Base-by-base conservation (phyloP, 1,140 invertebrate genomes). In the Eumaeus atala region DNA sequence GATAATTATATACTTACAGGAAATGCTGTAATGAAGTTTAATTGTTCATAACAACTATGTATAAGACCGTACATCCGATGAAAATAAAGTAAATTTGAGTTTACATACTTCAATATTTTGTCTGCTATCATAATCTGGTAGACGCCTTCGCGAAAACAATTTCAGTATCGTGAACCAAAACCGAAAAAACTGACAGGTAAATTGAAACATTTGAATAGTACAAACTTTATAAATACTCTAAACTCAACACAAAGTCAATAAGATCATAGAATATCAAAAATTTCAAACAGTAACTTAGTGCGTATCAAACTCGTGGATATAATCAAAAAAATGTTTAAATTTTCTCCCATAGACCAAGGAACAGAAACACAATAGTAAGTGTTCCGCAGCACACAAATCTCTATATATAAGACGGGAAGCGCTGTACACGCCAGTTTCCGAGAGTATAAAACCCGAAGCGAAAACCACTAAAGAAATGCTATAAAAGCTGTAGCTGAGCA, bases 161-260 rank as follows among this genome's bases (percentile, higher is more conserved):
- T 58, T 76, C 73, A 12, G 40, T 49, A 28, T 72, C 71, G 17
- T 76, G 66, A 1, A 61, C 58, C 4, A 67, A 64, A 49, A 44
- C 56, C 47, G 8, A 67, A 9, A 38, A 62, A 64, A 9, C 58
- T 17, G 17, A 59, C 42, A 33, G 44, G 40, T 28, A 52, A 14
- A 33, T 11, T 36, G 16, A 54, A 35, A 34, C 33, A 18, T 8
- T 48, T 21, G 8, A 48, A 17, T 21, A 60, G 34, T 35, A 54
- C 62, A 47, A 44, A 16, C 33, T 12, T 16, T 21, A 44, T 1
- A 34, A n/a, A 60, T 59, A 4, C 12, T 18, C 3, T 37, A 14
- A 10, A 56, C 44, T 57, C 56, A 66, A 55, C 9, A 51, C 17
- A 38, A 35, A 36, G 33, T 33, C 50, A 2, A 42, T 7, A 16